These are phyloP conservation scores for Pygmarrhopalites habei DNA, from an alignment of 1,140 invertebrate genomes.

Conservation along the genomic window DNA sequence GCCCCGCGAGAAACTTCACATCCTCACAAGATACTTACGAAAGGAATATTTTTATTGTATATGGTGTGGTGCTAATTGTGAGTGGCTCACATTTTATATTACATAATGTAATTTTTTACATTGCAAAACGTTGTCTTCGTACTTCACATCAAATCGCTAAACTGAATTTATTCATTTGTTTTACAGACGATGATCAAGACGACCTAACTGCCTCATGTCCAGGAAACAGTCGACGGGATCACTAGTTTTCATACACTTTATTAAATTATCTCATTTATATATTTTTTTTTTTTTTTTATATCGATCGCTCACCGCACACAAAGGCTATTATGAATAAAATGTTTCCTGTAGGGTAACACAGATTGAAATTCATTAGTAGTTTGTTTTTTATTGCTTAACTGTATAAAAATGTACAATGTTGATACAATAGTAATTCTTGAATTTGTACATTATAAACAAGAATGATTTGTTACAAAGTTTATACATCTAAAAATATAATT, in stretches of 20 bases:
- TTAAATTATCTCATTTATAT: background rate
- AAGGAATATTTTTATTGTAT: constrained; percentile 65
- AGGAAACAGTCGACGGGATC: constrained; percentile 56
- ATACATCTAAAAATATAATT: background rate
- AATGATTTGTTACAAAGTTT: background rate
- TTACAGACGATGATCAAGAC: too few species aligned
- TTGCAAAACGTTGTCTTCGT: too few species aligned
- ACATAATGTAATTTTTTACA: too few species aligned
- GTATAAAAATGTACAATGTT: too few species aligned
- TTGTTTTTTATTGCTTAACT: background rate
- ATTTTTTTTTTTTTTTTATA: too few species aligned
- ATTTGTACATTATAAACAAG: background rate
- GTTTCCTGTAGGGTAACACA: too few species aligned
- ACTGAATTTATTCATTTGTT: too few species aligned
- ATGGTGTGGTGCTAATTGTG: constrained; percentile 64
- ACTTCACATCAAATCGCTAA: too few species aligned
- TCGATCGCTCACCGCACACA: too few species aligned
- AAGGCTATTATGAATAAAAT: too few species aligned
- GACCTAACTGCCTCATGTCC: too few species aligned
- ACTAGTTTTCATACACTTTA: constrained; percentile 46
- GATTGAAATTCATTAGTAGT: background rate
- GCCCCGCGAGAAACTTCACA: constrained; percentile 53
- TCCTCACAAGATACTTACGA: constrained; percentile 60
- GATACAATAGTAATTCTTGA: too few species aligned
- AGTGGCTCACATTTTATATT: constrained; percentile 53